Percentiles rank a stretch among this genome's conserved stretches.
phyloP scores from a whole-genome alignment of 2,888 invertebrate species.

The Plebejus argus region DNA sequence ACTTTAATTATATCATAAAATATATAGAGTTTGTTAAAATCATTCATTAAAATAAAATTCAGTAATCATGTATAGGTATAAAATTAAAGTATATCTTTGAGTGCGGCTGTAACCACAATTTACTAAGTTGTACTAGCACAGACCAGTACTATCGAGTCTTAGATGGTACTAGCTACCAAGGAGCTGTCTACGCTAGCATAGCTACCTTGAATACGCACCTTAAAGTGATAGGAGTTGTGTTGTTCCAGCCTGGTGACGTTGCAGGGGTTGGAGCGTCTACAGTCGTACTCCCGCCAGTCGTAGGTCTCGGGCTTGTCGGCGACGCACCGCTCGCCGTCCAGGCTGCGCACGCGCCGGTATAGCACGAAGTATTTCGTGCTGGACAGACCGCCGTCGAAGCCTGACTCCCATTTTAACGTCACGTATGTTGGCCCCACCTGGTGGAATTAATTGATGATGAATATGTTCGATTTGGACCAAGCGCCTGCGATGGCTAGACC shows the following conservation, averaged over 20 bases:
- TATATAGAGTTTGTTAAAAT: no score
- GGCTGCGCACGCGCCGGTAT: constrained; percentile 85
- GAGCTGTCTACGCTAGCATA: no score
- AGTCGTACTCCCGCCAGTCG: constrained; percentile 92
- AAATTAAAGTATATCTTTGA: no score
- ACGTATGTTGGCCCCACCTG: constrained; percentile 87
- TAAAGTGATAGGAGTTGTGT: constrained; percentile 92
- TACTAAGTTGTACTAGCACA: no score
- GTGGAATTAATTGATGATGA: background rate
- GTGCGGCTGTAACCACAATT: no score
- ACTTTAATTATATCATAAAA: no score
- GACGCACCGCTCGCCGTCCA: constrained; percentile 62
- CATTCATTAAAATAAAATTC: no score
- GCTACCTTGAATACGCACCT: constrained; percentile 83
- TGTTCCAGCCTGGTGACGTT: constrained; percentile 92
- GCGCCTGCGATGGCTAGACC: no score
- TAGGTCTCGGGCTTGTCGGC: constrained; percentile 67
- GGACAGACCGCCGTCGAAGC: constrained; percentile 93
- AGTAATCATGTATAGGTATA: no score
- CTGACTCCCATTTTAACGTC: constrained; percentile 91
- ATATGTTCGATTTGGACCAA: no score
- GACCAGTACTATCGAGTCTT: no score
- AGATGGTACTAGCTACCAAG: no score
- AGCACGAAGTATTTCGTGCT: constrained; percentile 94
- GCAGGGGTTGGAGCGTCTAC: constrained; percentile 92